phyloP scores from a whole-genome alignment of 2,113 vertebrate species.

The Rhea pennata region DNA sequence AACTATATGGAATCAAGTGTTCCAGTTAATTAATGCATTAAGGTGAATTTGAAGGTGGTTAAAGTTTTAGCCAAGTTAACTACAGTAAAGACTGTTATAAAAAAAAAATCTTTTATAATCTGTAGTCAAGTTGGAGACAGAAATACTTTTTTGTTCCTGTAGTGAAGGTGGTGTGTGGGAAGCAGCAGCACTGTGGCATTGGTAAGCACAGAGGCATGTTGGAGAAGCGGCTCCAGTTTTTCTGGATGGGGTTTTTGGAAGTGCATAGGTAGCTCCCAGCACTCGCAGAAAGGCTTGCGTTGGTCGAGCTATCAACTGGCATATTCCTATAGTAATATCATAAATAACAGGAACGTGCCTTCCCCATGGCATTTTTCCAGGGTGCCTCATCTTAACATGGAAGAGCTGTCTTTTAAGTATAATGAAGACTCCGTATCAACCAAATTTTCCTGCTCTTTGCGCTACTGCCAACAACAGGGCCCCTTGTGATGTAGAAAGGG shows the following conservation, averaged over 20 bases:
- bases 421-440: neutral
- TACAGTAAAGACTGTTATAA: constrained; percentile 6
- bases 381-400: neutral
- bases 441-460: neutral
- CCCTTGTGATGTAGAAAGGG: constrained; percentile 37
- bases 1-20: constrained; percentile 14
- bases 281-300: neutral
- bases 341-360: neutral
- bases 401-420: neutral
- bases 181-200: neutral
- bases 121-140: neutral
- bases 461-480: constrained; percentile 3
- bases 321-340: neutral
- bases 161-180: neutral
- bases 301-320: fast-evolving
- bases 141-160: neutral
- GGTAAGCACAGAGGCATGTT: neutral
- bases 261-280: neutral
- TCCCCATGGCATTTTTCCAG: neutral
- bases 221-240: neutral
- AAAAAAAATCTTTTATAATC: neutral
- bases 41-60: too few relatives aligned
- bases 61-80: neutral
- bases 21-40: constrained; percentile 31
- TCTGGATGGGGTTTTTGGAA: neutral